Conservation (phyloP, 2,888 invertebrate species). For the Ennomos erosarius region DNA sequence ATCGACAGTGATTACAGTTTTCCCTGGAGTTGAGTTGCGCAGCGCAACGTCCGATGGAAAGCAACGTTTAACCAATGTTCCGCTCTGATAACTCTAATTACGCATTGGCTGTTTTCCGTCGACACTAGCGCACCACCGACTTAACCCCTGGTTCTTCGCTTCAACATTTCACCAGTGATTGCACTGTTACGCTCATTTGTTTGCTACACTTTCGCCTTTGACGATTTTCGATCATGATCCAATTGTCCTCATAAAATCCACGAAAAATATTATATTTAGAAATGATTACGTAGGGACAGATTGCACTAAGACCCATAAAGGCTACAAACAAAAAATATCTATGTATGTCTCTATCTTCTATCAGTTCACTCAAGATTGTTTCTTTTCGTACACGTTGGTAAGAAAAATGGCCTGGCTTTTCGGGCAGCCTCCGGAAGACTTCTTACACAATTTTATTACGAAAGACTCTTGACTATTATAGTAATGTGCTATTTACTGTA, state of each 20-base stretch:
- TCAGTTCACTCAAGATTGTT: no score
- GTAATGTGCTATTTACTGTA: conserved; percentile 15
- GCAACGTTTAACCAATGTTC: conserved; percentile 84
- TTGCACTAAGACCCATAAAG: no score
- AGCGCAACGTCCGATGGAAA: conserved; percentile 84
- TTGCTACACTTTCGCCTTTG: conserved; percentile 78
- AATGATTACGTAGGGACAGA: no score
- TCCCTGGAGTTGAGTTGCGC: conserved; percentile 80
- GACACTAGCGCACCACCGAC: conserved; percentile 71
- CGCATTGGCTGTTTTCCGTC: conserved; percentile 78
- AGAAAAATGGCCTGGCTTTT: no score
- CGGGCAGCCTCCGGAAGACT: no score
- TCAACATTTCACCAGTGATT: conserved; percentile 72
- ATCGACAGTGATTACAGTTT: conserved; percentile 85
- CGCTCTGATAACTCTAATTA: conserved; percentile 84
- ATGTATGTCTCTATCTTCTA: no score
- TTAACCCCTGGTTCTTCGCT: conserved; percentile 80
- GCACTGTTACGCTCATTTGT: conserved; percentile 64
- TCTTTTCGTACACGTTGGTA: no score
- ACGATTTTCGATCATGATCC: conserved; percentile 42
- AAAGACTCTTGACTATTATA: not conserved
- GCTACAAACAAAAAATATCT: no score
- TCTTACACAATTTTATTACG: no score
- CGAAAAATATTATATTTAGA: not conserved
- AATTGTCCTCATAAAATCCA: conserved; percentile 46